Percentiles rank a stretch among this genome's conserved stretches.
Evolutionary conservation across 2,888 invertebrate genomes (phyloP).

Genomic region (Vesta saturnalis): DNA sequence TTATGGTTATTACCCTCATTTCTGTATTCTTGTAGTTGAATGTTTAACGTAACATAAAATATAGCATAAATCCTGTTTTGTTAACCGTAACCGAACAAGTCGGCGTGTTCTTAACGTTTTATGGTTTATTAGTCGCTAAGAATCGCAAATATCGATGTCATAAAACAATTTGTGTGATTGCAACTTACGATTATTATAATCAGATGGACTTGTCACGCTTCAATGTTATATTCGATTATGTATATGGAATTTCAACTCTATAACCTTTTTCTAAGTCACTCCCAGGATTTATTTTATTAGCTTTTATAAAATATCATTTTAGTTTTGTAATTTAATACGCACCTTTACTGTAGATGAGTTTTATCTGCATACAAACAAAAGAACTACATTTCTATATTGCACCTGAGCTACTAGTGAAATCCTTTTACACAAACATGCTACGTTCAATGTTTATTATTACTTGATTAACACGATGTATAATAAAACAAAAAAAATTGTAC

Average conservation of each 20-base stretch:
- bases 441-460: too few relatives aligned
- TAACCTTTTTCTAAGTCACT: not conserved
- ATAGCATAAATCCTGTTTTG: conserved; percentile 11
- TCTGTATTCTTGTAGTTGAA: not conserved
- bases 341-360: too few relatives aligned
- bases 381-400: too few relatives aligned
- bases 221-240: conserved; percentile 1
- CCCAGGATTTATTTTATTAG: not conserved
- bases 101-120: conserved; percentile 10
- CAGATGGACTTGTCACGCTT: conserved; percentile 7
- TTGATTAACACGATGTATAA: too few relatives aligned
- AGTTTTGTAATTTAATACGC: too few relatives aligned
- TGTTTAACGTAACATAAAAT: conserved; percentile 13
- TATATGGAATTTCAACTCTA: not conserved
- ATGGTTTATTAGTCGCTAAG: conserved; percentile 13
- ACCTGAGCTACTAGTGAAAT: too few relatives aligned
- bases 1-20: not conserved
- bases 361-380: too few relatives aligned
- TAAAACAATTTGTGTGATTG: conserved; percentile 15
- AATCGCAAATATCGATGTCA: conserved; percentile 15
- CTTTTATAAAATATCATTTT: too few relatives aligned
- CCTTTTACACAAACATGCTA: too few relatives aligned
- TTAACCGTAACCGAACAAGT: conserved; percentile 13
- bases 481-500: too few relatives aligned
- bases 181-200: conserved; percentile 15